Base-by-base conservation (phyloP, 2,888 invertebrate genomes). In the Epiperipatus broadwayi region DNA sequence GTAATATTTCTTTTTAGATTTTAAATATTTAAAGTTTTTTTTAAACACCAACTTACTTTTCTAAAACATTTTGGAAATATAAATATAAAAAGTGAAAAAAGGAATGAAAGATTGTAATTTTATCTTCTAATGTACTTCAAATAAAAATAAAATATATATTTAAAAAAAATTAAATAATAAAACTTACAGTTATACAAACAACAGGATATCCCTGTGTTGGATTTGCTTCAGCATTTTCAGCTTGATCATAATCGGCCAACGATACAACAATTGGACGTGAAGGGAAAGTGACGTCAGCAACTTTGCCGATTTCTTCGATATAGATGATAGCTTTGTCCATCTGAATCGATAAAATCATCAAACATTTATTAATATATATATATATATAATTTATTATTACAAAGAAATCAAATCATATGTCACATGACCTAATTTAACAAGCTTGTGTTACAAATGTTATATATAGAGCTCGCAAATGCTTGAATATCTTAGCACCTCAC, bases 261-360 rank as follows among this genome's bases (percentile, higher is more conserved):
- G 59, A 59, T 4, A 57, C 50, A 7, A 59, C 52, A 18, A 54
- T 44, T 1, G 59, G 59, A 8, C 45, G 47, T 0, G 52, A 48
- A 3, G 59, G 59, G 43, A 59, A 59, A 3, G 56, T 54, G 12
- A 58, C 55, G 40, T 58, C 56, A 8, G 54, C 54, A 18, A 56
- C 47, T 16, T 51, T 49, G 21, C 50, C 51, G 38, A 52, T 50
- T 41, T 59, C 59, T 44, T 58, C 56, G 20, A 59, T 56, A 42
- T 51, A 56, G 3, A 59, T 50, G 21, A 52, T 52, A 2, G 53
- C 56, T 37, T 52, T 51, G 19, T 20, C 32, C 32, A 41, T 39
- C 46, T 46, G 33, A 8, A n/a, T n/a, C n/a, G n/a, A n/a, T n/a
- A n/a, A n/a, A n/a, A n/a, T n/a, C n/a, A n/a, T n/a, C n/a, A n/a